These are phyloP conservation scores for Marronus borbonicus DNA, from an alignment of 2,888 invertebrate genomes.

Conservation along the genomic window DNA sequence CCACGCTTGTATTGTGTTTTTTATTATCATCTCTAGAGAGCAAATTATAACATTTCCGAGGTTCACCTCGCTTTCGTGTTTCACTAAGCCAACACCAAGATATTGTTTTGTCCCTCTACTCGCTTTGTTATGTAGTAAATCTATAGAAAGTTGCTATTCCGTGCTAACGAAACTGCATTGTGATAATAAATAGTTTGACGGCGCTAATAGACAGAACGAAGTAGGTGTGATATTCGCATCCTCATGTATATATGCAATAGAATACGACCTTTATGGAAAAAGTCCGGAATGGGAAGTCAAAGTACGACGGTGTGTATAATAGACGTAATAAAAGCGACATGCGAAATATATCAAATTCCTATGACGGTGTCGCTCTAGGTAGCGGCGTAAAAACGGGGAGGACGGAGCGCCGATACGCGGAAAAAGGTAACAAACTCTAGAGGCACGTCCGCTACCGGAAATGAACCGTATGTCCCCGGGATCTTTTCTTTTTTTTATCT, in stretches of 20 bases:
- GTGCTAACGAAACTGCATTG: neutral
- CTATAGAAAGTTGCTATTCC: neutral
- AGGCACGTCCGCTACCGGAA: slow-evolving; percentile 39
- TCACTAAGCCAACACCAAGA: neutral
- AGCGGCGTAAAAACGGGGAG: slow-evolving; percentile 15
- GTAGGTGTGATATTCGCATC: neutral
- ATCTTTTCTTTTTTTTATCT: slow-evolving; percentile 54
- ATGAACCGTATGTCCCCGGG: slow-evolving; percentile 51
- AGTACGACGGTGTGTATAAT: slow-evolving; percentile 26
- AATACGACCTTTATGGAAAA: neutral
- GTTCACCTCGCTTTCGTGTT: neutral
- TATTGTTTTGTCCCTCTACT: no score
- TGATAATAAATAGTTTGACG: neutral
- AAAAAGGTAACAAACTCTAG: slow-evolving; percentile 42
- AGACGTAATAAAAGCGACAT: slow-evolving; percentile 33
- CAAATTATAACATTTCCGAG: no score
- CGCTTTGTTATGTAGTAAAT: neutral
- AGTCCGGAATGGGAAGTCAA: slow-evolving; percentile 7
- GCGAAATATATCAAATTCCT: slow-evolving; percentile 35
- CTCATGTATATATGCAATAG: slow-evolving; percentile 27
- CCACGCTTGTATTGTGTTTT: no score
- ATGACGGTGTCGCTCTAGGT: slow-evolving; percentile 5
- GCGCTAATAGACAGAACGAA: slow-evolving; percentile 10
- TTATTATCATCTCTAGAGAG: no score
- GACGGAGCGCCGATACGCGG: neutral